These are phyloP conservation scores for Eulemur macaco DNA, from an alignment of 2,113 vertebrate species.

Conservation along the genomic window DNA sequence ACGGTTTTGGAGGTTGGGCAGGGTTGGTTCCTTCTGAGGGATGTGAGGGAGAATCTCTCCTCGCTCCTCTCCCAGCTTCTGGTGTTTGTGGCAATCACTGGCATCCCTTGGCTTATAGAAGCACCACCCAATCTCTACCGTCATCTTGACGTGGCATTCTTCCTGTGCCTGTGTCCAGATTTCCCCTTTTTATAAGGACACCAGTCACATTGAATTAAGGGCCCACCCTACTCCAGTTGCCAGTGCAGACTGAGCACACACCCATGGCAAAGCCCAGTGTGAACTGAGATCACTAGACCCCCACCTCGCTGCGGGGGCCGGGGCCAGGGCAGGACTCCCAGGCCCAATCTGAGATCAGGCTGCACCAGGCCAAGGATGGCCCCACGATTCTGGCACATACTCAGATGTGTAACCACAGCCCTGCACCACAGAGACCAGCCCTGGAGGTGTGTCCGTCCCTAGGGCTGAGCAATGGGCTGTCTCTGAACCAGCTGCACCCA, in stretches of 20 bases:
- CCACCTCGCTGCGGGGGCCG: neutral
- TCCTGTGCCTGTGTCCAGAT: no score
- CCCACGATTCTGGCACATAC: neutral
- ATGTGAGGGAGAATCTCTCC: neutral
- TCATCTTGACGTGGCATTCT: neutral
- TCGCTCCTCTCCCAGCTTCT: neutral
- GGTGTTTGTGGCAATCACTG: neutral
- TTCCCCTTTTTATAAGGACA: neutral
- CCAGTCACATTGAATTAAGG: neutral
- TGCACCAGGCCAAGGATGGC: neutral
- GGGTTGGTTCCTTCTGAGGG: neutral
- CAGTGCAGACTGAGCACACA: neutral
- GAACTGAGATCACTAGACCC: neutral
- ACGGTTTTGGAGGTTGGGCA: no score
- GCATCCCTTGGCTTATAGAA: neutral
- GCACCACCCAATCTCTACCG: rapidly evolving
- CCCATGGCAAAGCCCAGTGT: neutral
- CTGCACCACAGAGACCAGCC: rapidly evolving
- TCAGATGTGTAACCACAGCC: no score
- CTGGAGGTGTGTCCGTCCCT: neutral
- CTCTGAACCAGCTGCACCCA: neutral
- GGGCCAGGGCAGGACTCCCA: neutral
- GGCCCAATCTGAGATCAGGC: neutral
- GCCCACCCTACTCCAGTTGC: neutral
- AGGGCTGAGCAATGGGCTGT: no score